Evolutionary conservation across 2,888 invertebrate genomes (phyloP).

Genomic region (Pemphredon lugubris): DNA sequence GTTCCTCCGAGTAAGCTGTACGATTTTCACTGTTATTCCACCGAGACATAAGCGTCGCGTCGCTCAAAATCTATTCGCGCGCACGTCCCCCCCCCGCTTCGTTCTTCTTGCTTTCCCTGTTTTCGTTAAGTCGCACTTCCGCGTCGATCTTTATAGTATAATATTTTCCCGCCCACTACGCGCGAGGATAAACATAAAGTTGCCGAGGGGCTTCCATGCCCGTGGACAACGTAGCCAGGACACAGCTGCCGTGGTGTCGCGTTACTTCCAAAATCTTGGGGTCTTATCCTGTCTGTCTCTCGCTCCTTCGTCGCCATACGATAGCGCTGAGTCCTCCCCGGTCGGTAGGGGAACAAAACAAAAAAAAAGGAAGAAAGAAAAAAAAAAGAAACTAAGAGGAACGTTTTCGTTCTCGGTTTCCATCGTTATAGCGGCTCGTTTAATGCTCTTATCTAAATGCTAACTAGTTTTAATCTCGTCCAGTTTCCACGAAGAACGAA

Average conservation of each 20-base stretch:
- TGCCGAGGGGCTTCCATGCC: constrained; percentile 19
- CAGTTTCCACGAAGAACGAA: constrained; percentile 34
- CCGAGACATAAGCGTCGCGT: too few species aligned
- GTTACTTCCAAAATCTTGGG: constrained; percentile 68
- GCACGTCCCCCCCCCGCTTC: too few species aligned
- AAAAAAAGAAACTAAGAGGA: not conserved
- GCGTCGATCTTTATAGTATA: not conserved
- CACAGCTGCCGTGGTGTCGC: constrained; percentile 70
- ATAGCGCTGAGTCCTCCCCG: constrained; percentile 5
- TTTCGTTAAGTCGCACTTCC: constrained; percentile 5
- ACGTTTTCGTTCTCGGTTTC: constrained; percentile 6
- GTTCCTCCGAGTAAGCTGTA: too few species aligned
- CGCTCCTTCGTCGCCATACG: constrained; percentile 22
- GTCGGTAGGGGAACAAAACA: not conserved
- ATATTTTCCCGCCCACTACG: constrained; percentile 35
- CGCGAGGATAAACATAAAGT: constrained; percentile 28
- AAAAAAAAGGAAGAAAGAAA: not conserved
- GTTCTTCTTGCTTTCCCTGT: not conserved
- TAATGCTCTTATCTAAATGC: constrained; percentile 68
- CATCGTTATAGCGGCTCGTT: constrained; percentile 22
- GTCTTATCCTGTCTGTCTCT: constrained; percentile 58
- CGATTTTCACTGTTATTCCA: too few species aligned
- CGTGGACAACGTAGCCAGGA: constrained; percentile 40
- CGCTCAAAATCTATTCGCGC: too few species aligned
- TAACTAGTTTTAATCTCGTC: constrained; percentile 61